Evolutionary conservation across 2,797 vertebrate genomes (phyloP).

Genomic region (Lycodopsis pacificus): DNA sequence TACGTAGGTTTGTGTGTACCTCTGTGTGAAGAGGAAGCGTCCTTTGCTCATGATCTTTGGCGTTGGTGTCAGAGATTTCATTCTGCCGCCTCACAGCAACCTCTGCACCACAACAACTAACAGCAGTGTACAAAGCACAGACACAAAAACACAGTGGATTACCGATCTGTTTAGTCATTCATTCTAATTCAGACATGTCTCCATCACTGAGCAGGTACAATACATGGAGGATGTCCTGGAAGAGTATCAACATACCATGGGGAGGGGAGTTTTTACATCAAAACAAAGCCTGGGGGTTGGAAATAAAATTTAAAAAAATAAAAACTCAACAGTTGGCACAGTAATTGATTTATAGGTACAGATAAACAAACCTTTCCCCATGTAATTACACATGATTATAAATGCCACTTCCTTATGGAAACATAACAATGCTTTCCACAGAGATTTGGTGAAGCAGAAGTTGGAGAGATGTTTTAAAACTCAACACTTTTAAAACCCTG

Average conservation of each 20-base stretch:
- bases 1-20: background rate
- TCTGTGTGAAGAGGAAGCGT: background rate
- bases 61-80: conserved; percentile 11
- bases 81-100: background rate
- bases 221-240: conserved; percentile 36
- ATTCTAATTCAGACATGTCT: conserved; percentile 24
- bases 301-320: conserved; percentile 3
- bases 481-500: background rate
- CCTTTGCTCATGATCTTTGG: background rate
- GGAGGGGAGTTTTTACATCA: conserved; percentile 31
- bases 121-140: conserved; percentile 15
- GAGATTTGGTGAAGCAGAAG: background rate
- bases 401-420: background rate
- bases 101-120: background rate
- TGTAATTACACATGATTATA: background rate
- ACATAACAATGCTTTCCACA: conserved; percentile 1
- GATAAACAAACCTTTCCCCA: background rate
- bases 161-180: conserved; percentile 41
- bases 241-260: conserved; percentile 27
- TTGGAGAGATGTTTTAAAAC: background rate
- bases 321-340: background rate
- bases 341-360: conserved; percentile 17
- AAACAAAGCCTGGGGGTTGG: conserved; percentile 2
- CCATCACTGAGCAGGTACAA: conserved; percentile 29
- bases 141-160: conserved; percentile 3